Conservation (phyloP, 2,113 vertebrate genomes). For the Python bivittatus region DNA sequence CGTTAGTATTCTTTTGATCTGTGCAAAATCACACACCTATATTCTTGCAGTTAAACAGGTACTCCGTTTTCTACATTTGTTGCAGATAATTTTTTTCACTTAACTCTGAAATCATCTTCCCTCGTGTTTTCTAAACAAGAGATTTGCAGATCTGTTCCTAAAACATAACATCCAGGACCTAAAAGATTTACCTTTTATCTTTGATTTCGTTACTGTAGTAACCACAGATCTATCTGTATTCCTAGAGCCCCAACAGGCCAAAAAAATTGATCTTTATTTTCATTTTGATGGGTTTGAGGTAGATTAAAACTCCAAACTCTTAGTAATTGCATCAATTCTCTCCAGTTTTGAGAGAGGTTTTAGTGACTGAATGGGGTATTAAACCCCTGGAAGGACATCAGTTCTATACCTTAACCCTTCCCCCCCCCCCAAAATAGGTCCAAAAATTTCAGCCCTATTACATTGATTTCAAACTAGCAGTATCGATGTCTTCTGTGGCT, state of each 20-base stretch:
- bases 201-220: neutral
- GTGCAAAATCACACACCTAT: neutral
- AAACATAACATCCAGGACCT: neutral
- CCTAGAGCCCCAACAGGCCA: neutral
- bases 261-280: neutral
- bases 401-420: neutral
- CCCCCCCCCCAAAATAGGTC: neutral
- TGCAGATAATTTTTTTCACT: neutral
- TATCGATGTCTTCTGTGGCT: neutral
- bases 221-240: neutral
- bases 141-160: neutral
- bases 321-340: neutral
- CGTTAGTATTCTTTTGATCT: neutral
- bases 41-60: neutral
- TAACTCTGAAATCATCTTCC: neutral
- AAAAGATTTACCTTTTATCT: neutral
- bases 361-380: neutral
- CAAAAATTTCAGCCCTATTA: neutral
- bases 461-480: neutral
- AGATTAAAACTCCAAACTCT: neutral
- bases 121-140: neutral
- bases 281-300: neutral
- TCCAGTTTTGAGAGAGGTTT: neutral
- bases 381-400: neutral
- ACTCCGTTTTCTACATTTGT: neutral